Percentiles rank a stretch among this genome's conserved stretches.
Conservation (phyloP, 2,888 invertebrate species). For the Drosophila buzzatii region DNA sequence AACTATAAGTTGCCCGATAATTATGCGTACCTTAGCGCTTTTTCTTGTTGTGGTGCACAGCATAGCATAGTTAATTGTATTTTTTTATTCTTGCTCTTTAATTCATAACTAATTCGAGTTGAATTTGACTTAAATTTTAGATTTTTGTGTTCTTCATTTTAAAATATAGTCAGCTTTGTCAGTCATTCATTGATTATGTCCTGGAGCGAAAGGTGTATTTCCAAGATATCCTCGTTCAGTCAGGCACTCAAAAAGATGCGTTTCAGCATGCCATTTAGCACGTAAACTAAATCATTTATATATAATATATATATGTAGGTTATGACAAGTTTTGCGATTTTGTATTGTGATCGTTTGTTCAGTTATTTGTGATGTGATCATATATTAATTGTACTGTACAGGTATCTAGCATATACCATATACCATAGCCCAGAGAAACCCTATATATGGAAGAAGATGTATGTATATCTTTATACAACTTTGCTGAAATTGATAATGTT, state of each 20-base stretch:
- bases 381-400: conserved; percentile 25
- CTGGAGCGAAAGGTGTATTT: neutral
- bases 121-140: neutral
- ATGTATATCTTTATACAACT: conserved; percentile 12
- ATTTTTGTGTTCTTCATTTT: neutral
- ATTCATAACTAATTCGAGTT: conserved; percentile 14
- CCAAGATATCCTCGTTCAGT: conserved; percentile 12
- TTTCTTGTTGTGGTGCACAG: conserved; percentile 55
- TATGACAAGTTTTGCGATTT: conserved; percentile 32
- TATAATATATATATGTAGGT: conserved; percentile 8
- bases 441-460: neutral
- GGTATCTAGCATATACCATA: conserved; percentile 11
- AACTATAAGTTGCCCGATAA: conserved; percentile 55
- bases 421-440: conserved; percentile 28
- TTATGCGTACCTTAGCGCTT: conserved; percentile 57
- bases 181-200: neutral
- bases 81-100: neutral
- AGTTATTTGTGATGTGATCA: conserved; percentile 50
- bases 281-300: conserved; percentile 20
- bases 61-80: conserved; percentile 15
- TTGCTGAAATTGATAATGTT: neutral
- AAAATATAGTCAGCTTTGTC: neutral
- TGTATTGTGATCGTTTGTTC: conserved; percentile 56
- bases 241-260: conserved; percentile 49
- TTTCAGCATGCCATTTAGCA: conserved; percentile 64